A percentile compares a stretch with the other conserved stretches of the same genome.
phyloP scores from a whole-genome alignment of 2,113 vertebrate species.

The Chelonoidis abingdonii region DNA sequence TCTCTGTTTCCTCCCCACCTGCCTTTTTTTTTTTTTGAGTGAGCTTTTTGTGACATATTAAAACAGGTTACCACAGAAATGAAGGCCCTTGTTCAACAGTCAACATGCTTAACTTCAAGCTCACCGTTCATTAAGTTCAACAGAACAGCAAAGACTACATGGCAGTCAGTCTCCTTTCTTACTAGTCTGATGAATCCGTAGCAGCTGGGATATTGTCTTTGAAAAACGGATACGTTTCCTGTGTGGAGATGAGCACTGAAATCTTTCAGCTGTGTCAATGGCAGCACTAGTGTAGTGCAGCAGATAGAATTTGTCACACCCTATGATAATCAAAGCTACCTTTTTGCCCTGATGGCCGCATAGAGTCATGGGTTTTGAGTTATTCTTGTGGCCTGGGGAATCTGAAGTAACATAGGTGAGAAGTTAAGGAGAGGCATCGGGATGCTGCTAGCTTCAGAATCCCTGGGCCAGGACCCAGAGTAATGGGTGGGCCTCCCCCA shows the following conservation, averaged over 20 bases:
- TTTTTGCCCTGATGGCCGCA: not conserved
- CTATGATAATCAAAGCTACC: not conserved
- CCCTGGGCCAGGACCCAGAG: not conserved
- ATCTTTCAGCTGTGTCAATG: not conserved
- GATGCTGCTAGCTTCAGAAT: not conserved
- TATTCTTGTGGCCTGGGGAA: not conserved
- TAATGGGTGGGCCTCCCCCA: not conserved
- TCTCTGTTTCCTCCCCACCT: not conserved
- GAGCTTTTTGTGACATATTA: not conserved
- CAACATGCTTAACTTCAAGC: not conserved
- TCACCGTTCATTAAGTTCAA: not conserved
- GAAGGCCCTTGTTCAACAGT: not conserved
- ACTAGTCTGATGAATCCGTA: not conserved
- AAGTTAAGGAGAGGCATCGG: not conserved
- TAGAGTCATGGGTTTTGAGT: not conserved
- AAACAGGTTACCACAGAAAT: rapidly evolving
- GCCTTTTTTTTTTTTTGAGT: not conserved
- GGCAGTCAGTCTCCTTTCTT: not conserved
- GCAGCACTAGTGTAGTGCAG: not conserved
- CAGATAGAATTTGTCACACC: not conserved
- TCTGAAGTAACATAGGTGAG: not conserved
- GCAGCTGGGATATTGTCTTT: not conserved
- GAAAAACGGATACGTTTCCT: not conserved
- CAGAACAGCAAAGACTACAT: not conserved
- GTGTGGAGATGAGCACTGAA: not conserved